phyloP scores from a whole-genome alignment of 1,140 invertebrate species.

The Drosophila guanche region DNA sequence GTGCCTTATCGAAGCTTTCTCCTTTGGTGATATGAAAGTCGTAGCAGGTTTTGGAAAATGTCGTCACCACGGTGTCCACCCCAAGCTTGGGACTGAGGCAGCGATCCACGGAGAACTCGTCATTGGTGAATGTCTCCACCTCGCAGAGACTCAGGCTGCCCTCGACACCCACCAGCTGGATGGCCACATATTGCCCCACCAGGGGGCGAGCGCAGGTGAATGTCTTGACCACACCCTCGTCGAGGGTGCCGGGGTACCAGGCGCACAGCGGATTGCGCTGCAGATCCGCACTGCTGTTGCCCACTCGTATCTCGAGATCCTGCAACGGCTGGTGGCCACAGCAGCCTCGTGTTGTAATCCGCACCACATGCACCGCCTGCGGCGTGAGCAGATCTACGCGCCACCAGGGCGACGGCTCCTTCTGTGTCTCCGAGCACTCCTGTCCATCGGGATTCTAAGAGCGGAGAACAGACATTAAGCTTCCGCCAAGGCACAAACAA shows the following conservation, averaged over 20 bases:
- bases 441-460: conserved; percentile 92
- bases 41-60: conserved; percentile 94
- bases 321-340: conserved; percentile 95
- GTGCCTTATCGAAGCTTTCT: conserved; percentile 91
- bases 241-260: conserved; percentile 96
- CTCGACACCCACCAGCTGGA: conserved; percentile 95
- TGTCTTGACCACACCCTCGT: conserved; percentile 95
- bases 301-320: conserved; percentile 95
- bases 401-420: conserved; percentile 96
- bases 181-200: conserved; percentile 93
- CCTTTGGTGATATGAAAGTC: conserved; percentile 93
- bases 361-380: conserved; percentile 92
- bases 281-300: conserved; percentile 93
- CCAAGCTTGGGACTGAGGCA: conserved; percentile 88
- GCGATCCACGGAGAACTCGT: conserved; percentile 93
- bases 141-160: conserved; percentile 95
- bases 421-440: conserved; percentile 94
- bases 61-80: conserved; percentile 89
- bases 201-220: conserved; percentile 93
- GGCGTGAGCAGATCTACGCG: conserved; percentile 92
- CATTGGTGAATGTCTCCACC: conserved; percentile 95
- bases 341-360: conserved; percentile 93
- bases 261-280: conserved; percentile 95
- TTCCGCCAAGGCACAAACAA: too few relatives aligned
- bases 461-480: too few relatives aligned